Percentiles rank a stretch among this genome's conserved stretches.
These are phyloP conservation scores for Agrochola macilenta DNA, from an alignment of 2,888 invertebrate species.

Conservation along the genomic window DNA sequence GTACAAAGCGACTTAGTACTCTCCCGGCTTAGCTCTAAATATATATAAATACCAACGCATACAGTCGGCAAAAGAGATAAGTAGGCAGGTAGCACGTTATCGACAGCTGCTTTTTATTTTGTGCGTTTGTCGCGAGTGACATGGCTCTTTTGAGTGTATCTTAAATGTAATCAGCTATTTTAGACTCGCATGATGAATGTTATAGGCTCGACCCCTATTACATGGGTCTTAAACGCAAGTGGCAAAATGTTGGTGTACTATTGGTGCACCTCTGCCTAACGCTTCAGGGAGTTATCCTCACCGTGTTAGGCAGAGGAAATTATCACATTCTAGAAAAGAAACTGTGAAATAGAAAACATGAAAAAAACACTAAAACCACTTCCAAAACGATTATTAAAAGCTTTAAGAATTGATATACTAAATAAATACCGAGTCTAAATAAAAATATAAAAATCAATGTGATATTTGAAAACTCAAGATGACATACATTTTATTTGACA, in stretches of 20 bases:
- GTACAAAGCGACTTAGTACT: constrained; percentile 15
- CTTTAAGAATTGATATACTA: too few species aligned
- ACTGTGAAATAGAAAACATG: too few species aligned
- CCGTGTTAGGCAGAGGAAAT: too few species aligned
- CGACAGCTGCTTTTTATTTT: neutral
- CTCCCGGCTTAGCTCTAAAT: neutral
- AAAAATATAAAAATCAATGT: too few species aligned
- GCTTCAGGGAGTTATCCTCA: neutral
- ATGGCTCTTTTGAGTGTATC: neutral
- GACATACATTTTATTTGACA: too few species aligned
- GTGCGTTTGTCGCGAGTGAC: neutral
- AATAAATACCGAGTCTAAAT: too few species aligned
- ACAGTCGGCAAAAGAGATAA: constrained; percentile 2
- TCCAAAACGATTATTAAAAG: too few species aligned
- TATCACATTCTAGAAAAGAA: too few species aligned
- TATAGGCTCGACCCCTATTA: neutral
- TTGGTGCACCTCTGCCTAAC: neutral
- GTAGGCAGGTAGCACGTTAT: neutral
- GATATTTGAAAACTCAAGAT: too few species aligned
- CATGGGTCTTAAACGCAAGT: neutral
- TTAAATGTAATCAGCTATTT: too few species aligned
- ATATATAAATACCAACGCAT: constrained; percentile 15
- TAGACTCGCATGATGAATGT: too few species aligned
- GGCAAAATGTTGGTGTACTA: neutral
- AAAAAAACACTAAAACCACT: too few species aligned